Evolutionary conservation across 2,113 vertebrate genomes (phyloP).

Genomic region (Anser brachyrhynchus): DNA sequence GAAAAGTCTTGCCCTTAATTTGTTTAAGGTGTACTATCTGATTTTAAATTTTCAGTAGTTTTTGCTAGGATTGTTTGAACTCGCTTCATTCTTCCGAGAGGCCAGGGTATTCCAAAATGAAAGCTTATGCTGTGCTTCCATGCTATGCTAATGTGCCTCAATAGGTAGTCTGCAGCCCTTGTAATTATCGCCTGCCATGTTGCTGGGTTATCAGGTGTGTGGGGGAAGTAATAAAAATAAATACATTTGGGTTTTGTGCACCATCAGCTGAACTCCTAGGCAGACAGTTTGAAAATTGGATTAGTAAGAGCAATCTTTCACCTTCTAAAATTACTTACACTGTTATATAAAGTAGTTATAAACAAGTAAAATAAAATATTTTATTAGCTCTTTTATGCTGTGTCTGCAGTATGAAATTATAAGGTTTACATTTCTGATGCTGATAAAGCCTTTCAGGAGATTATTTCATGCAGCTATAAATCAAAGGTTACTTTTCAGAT

Average conservation of each 20-base stretch:
- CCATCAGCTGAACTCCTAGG: neutral
- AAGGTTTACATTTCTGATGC: constrained; percentile 38
- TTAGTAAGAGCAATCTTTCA: constrained; percentile 1
- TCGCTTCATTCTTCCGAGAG: neutral
- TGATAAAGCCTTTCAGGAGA: constrained; percentile 1
- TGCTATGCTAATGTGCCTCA: neutral
- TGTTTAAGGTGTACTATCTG: neutral
- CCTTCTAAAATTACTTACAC: neutral
- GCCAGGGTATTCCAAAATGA: neutral
- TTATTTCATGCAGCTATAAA: constrained; percentile 48
- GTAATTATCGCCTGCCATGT: neutral
- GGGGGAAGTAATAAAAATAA: neutral
- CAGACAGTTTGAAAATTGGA: neutral
- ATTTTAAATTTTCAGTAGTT: neutral
- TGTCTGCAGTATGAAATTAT: constrained; percentile 28
- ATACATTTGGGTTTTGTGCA: neutral
- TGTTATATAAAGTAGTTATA: neutral
- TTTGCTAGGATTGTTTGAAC: neutral
- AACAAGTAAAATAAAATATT: constrained; percentile 50
- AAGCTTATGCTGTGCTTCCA: neutral
- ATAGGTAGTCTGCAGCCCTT: neutral
- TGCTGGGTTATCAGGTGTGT: neutral
- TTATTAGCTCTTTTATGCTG: constrained; percentile 59
- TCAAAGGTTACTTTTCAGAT: constrained; percentile 65
- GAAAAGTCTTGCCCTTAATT: neutral